A percentile compares a stretch with the other conserved stretches of the same genome.
Conservation (phyloP, 2,797 vertebrate species). For the Betta splendens region DNA sequence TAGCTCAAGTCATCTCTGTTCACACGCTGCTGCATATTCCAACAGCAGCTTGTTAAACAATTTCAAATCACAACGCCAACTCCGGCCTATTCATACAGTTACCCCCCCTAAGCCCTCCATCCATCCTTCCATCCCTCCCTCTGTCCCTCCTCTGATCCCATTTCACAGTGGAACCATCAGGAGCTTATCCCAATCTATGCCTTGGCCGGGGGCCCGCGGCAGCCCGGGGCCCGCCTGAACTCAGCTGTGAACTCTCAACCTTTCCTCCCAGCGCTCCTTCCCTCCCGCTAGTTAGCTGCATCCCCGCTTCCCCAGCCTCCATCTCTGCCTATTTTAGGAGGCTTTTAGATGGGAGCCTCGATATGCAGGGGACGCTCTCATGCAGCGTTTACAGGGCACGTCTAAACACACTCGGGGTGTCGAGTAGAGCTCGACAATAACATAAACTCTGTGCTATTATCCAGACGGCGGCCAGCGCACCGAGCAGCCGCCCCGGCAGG, state of each 20-base stretch:
- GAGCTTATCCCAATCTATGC: constrained; percentile 75
- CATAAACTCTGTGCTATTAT: constrained; percentile 60
- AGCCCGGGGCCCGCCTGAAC: constrained; percentile 63
- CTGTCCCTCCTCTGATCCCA: constrained; percentile 72
- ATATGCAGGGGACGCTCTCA: constrained; percentile 57
- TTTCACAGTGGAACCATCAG: constrained; percentile 76
- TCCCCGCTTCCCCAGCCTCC: constrained; percentile 33
- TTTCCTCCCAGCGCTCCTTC: constrained; percentile 58
- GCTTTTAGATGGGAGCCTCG: constrained; percentile 43
- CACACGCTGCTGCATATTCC: constrained; percentile 52
- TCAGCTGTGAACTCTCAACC: constrained; percentile 73
- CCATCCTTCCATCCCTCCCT: constrained; percentile 48
- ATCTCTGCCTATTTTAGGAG: constrained; percentile 62
- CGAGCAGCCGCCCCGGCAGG: constrained; percentile 33
- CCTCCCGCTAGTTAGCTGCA: constrained; percentile 42
- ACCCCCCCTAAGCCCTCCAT: constrained; percentile 30
- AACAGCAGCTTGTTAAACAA: constrained; percentile 69
- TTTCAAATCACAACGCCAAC: constrained; percentile 65
- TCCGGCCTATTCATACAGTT: constrained; percentile 57
- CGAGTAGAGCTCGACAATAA: constrained; percentile 59
- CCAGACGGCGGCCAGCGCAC: constrained; percentile 41
- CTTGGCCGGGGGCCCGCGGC: constrained; percentile 66
- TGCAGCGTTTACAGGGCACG: constrained; percentile 64
- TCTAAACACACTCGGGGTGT: constrained; percentile 63
- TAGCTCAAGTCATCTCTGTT: constrained; percentile 28